These are phyloP conservation scores for Ptychadena robeensis DNA, from an alignment of 2,797 vertebrate species.

Conservation along the genomic window DNA sequence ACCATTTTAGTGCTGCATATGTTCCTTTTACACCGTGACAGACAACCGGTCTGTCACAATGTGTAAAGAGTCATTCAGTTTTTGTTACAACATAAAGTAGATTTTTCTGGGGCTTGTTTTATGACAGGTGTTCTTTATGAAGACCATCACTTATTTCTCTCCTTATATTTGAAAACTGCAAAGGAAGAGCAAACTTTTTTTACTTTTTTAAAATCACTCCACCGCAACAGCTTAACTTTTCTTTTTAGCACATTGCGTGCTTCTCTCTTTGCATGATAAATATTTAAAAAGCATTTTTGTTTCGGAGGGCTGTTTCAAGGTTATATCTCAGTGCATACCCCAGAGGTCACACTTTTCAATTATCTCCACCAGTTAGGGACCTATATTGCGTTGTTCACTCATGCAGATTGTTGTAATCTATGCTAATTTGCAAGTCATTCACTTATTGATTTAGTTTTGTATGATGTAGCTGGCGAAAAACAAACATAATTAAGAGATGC, in stretches of 20 bases:
- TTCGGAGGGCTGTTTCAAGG: slow-evolving; percentile 14
- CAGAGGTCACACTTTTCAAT: slow-evolving; percentile 50
- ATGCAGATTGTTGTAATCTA: slow-evolving; percentile 49
- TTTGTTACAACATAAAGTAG: too few relatives aligned
- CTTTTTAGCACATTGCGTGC: not conserved
- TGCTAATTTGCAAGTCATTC: slow-evolving; percentile 57
- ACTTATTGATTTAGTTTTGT: slow-evolving; percentile 54
- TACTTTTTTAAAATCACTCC: too few relatives aligned
- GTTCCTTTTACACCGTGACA: too few relatives aligned
- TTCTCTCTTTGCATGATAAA: not conserved
- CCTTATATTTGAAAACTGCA: too few relatives aligned
- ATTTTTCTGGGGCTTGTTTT: too few relatives aligned
- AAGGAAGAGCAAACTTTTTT: not conserved
- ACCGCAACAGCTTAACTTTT: not conserved
- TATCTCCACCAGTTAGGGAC: slow-evolving; percentile 39
- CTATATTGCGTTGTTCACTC: slow-evolving; percentile 47
- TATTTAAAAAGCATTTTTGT: slow-evolving; percentile 11
- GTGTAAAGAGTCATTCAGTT: too few relatives aligned
- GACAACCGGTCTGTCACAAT: too few relatives aligned
- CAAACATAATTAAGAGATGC: slow-evolving; percentile 49
- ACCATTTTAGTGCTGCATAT: too few relatives aligned
- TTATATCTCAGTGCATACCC: slow-evolving; percentile 23
- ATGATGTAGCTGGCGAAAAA: slow-evolving; percentile 47
- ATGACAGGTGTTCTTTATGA: too few relatives aligned
- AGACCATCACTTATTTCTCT: too few relatives aligned